Base-by-base conservation (phyloP, 1,140 invertebrate species). In the Zophobas morio region DNA sequence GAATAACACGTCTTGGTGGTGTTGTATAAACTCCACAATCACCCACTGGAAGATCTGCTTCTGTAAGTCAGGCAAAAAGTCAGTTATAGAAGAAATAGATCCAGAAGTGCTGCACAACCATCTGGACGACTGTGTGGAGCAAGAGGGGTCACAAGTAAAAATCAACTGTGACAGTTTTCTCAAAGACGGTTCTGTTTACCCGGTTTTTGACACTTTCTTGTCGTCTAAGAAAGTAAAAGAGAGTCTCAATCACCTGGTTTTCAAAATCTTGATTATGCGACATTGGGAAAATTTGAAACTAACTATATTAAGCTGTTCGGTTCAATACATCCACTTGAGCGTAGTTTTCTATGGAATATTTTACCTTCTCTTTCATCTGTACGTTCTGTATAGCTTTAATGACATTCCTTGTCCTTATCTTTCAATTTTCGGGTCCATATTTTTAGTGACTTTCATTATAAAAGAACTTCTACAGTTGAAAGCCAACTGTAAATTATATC, bases 101-200 rank as follows among this genome's bases (percentile, higher is more conserved):
- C 35, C 34, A 32, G 35, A 73, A 47, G 72, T 37, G 33, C 32
- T 37, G 40, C 42, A 20, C 6, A 49, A 60, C 1, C 79, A 80
- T 79, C 60, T 81, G 5, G 79, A 81, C 42, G 70, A 81, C 2
- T 81, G 79, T 57, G 47, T 81, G 20, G 60, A 77, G 20, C 49
- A 20, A 39, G n/a, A 40, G 34, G 49, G 20, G 6, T 5, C 6
- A 5, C 74, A 54, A 2, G 40, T 75, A 4, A 75, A 70, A 2
- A 51, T 51, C 33, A 54, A 56, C 1, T 81, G 77, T 56, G 71
- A 82, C 74, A 81, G 75, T 74, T 70, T 82, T 33, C 66, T 82
- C 35, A 49, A 71, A 3, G 5, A 51, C 1, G 79, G 79, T 56
- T 78, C 75, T 5, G 79, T 78, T 63, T 70, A 63, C 20, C 70